Conservation (phyloP, 2,113 vertebrate species). For the Cheirogaleus medius region DNA sequence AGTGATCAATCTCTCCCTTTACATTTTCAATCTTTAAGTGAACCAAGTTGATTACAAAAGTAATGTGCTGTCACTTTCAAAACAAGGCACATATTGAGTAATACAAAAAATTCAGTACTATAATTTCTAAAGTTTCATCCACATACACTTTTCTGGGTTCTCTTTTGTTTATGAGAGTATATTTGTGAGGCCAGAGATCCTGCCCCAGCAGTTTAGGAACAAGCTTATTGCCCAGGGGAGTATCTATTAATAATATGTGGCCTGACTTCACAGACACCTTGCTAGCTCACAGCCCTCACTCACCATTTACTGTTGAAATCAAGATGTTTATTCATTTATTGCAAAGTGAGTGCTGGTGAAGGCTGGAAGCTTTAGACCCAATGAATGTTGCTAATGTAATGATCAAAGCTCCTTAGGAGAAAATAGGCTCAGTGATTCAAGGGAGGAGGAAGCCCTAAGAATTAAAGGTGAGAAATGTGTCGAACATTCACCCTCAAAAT, state of each 20-base stretch:
- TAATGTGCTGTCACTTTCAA: neutral
- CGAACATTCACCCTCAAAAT: conserved; percentile 1
- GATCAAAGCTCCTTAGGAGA: neutral
- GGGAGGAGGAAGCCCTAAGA: neutral
- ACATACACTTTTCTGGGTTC: neutral
- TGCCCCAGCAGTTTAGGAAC: neutral
- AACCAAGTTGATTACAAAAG: conserved; percentile 34
- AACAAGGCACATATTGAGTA: neutral
- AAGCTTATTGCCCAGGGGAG: neutral
- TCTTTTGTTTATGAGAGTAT: neutral
- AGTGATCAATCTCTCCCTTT: conserved; percentile 73
- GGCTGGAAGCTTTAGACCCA: neutral
- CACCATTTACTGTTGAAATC: neutral
- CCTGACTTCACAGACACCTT: neutral
- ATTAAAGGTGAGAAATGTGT: neutral
- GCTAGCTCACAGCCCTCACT: neutral
- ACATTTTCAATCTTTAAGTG: conserved; percentile 25
- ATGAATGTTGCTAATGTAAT: neutral
- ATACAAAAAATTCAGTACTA: neutral
- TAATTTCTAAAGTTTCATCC: neutral
- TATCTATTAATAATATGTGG: neutral
- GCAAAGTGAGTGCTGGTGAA: neutral
- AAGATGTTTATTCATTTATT: neutral
- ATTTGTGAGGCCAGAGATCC: neutral
- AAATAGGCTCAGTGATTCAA: neutral